Evolutionary conservation across 2,888 invertebrate genomes (phyloP).

Genomic region (Invenusta paracnida): DNA sequence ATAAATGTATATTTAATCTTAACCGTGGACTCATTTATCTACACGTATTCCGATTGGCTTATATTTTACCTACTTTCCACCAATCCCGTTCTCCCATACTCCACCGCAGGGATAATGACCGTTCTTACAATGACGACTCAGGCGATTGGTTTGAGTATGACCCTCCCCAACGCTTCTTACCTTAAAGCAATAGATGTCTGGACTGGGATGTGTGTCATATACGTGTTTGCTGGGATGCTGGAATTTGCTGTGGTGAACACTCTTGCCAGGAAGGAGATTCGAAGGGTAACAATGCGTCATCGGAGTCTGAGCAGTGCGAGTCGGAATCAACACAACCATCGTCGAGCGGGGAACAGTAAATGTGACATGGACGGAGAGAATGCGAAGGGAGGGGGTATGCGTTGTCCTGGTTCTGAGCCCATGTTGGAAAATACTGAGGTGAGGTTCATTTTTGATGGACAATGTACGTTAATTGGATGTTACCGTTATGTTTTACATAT

Average conservation of each 20-base stretch:
- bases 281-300: conserved; percentile 41
- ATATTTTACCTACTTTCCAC: too few relatives aligned
- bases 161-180: conserved; percentile 47
- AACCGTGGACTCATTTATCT: too few relatives aligned
- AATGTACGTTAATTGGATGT: too few relatives aligned
- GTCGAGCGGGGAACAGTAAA: too few relatives aligned
- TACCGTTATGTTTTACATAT: too few relatives aligned
- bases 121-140: conserved; percentile 39
- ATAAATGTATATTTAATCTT: too few relatives aligned
- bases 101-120: conserved; percentile 33
- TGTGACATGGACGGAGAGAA: too few relatives aligned
- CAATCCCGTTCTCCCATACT: too few relatives aligned
- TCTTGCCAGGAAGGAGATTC: conserved; percentile 46
- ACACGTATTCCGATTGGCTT: too few relatives aligned
- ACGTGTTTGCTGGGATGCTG: conserved; percentile 47
- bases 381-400: background rate
- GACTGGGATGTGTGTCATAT: conserved; percentile 46
- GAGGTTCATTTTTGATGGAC: background rate
- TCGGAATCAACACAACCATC: background rate
- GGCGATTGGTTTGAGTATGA: conserved; percentile 47
- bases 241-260: conserved; percentile 48
- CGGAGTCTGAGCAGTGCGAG: background rate
- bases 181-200: conserved; percentile 48
- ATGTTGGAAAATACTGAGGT: background rate
- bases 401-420: background rate